Evolutionary conservation across 2,797 vertebrate species (phyloP), one percentile per base, ranked within the genome.

Genomic region (Muscicapa comitata): DNA sequence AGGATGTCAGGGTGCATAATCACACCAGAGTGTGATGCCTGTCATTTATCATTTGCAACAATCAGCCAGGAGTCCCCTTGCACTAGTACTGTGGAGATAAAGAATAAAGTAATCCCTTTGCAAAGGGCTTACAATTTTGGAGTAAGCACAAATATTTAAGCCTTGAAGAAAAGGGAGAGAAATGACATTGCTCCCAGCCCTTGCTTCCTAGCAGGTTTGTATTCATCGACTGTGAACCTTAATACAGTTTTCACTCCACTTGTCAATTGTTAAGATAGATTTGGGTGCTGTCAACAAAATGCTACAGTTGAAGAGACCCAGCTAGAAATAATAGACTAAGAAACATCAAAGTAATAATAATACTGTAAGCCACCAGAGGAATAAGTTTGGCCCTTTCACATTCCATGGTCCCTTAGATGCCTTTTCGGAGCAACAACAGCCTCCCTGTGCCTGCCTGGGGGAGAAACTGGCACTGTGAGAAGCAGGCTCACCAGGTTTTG

Each of bases 241-340:
- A 93, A 90, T 72, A 85, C 72, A 86, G 84, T 92, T 94, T 94
- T 96, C 81, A 92, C 54, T 96, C 58, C 55, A 48, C 55, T 91
- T 94, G 89, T 93, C 93, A 93, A 88, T 86, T 91, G 76, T 53
- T 91, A 86, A 92, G 83, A 90, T 20, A 94, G 79, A 96, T 90
- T 77, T 84, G 73, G 94, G 79, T 76, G 21, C 89, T 93, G 87
- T 91, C 93, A 94, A 81, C 70, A 81, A 90, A 93, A 95, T 62
- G 42, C 55, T 92, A 59, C 51, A 48, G 73, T 57, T 76, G 87
- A 91, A 91, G 75, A 70, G 75, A 94, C 70, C 51, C 62, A 53
- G 51, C n/a, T 74, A 88, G 91, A 89, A 94, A 90, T 94, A 84
- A 81, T 16, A 91, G 82, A 90, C 82, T 75, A 51, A 31, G 63